These are phyloP conservation scores for Gryllus bimaculatus DNA, from an alignment of 1,140 invertebrate genomes.

Conservation along the genomic window DNA sequence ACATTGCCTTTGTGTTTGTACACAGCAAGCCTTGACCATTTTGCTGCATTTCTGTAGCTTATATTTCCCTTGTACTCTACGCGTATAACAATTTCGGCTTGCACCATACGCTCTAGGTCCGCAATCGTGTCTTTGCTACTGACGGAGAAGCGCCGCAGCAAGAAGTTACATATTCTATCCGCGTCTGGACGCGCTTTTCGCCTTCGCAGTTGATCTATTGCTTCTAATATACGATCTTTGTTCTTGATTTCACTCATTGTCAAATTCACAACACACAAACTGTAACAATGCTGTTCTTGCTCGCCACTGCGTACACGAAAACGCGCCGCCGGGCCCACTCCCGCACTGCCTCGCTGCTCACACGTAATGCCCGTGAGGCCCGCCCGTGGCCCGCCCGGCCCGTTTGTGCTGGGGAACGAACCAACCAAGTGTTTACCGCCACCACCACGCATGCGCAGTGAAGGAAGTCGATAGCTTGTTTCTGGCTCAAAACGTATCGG, in stretches of 20 bases:
- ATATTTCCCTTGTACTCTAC: conserved; percentile 79
- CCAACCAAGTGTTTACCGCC: conserved; percentile 2
- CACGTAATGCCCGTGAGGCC: neutral
- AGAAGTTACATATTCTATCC: conserved; percentile 70
- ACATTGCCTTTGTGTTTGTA: conserved; percentile 39
- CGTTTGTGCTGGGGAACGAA: neutral
- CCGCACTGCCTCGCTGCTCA: neutral
- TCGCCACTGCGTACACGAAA: neutral
- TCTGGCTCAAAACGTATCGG: neutral
- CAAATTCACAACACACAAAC: neutral
- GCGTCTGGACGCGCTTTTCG: conserved; percentile 75
- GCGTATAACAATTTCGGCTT: conserved; percentile 65
- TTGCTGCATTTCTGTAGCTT: conserved; percentile 72
- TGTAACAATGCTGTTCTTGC: neutral
- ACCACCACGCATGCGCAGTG: neutral
- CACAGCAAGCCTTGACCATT: conserved; percentile 44
- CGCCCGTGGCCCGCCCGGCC: no score
- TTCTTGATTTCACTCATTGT: conserved; percentile 42
- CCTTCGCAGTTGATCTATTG: conserved; percentile 70
- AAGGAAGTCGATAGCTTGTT: conserved; percentile 1
- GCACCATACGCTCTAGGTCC: conserved; percentile 63
- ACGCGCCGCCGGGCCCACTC: neutral
- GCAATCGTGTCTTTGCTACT: conserved; percentile 58
- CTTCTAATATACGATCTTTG: conserved; percentile 66
- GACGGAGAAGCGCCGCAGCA: conserved; percentile 62